Conservation (phyloP, 2,113 vertebrate genomes). For the Rhynchopsitta pachyrhyncha region DNA sequence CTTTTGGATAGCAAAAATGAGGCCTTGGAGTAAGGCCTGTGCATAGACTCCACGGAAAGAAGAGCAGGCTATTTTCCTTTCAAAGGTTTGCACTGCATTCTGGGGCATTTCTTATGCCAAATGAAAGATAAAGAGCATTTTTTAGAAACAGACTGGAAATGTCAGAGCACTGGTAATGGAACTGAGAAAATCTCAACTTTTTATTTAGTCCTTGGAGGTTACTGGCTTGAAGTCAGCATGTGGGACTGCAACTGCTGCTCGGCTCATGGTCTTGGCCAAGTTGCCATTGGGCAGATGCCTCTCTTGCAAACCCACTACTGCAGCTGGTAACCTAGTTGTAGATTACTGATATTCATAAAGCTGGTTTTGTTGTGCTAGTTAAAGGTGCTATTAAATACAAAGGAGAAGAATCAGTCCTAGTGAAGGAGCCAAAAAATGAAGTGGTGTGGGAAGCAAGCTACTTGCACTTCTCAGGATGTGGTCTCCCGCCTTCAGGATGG, state of each 20-base stretch:
- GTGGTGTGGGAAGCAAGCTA: neutral
- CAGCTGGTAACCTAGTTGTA: neutral
- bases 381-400: constrained; percentile 4
- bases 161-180: neutral
- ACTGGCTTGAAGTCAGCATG: neutral
- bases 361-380: neutral
- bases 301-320: neutral
- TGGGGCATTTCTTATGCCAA: neutral
- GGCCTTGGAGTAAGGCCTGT: neutral
- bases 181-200: neutral
- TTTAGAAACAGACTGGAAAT: neutral
- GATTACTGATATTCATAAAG: neutral
- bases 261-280: neutral
- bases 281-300: constrained; percentile 3
- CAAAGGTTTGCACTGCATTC: neutral
- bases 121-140: neutral
- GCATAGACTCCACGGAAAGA: neutral
- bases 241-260: neutral
- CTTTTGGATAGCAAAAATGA: neutral
- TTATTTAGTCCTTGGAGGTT: neutral
- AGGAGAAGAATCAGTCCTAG: neutral
- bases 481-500: rapidly evolving
- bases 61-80: neutral
- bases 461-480: neutral
- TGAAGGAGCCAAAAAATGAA: neutral